phyloP scores from a whole-genome alignment of 2,888 invertebrate genomes.

The Brachynemurus nebulosus region DNA sequence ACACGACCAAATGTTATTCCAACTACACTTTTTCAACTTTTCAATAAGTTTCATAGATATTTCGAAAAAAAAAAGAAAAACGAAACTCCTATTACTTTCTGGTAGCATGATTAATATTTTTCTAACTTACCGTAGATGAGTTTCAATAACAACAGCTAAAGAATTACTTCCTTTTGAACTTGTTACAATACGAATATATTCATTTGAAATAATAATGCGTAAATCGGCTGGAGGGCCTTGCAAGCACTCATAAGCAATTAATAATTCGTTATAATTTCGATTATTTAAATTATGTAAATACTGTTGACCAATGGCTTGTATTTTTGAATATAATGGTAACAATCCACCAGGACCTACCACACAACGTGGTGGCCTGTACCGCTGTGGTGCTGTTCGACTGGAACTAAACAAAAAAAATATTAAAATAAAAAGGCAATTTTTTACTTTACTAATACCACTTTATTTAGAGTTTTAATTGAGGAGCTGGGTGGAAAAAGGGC shows the following conservation, averaged over 20 bases:
- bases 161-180: slow-evolving; percentile 27
- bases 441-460: no score
- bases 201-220: slow-evolving; percentile 63
- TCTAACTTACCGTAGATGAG: no score
- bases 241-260: slow-evolving; percentile 71
- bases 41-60: no score
- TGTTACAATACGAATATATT: slow-evolving; percentile 57
- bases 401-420: slow-evolving; percentile 24
- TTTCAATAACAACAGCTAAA: slow-evolving; percentile 37
- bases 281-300: slow-evolving; percentile 60
- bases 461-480: no score
- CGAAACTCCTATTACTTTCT: no score
- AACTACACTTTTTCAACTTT: no score
- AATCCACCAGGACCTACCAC: slow-evolving; percentile 69
- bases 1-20: no score
- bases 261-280: slow-evolving; percentile 57
- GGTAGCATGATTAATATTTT: no score
- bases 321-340: slow-evolving; percentile 64
- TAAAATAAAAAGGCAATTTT: no score
- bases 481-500: no score
- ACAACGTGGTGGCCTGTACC: slow-evolving; percentile 59
- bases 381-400: slow-evolving; percentile 49
- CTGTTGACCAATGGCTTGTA: slow-evolving; percentile 69
- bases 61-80: no score
- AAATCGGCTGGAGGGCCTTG: slow-evolving; percentile 66